These are phyloP conservation scores for Sylvicola fuscatus DNA, from an alignment of 2,888 invertebrate species.

Conservation along the genomic window DNA sequence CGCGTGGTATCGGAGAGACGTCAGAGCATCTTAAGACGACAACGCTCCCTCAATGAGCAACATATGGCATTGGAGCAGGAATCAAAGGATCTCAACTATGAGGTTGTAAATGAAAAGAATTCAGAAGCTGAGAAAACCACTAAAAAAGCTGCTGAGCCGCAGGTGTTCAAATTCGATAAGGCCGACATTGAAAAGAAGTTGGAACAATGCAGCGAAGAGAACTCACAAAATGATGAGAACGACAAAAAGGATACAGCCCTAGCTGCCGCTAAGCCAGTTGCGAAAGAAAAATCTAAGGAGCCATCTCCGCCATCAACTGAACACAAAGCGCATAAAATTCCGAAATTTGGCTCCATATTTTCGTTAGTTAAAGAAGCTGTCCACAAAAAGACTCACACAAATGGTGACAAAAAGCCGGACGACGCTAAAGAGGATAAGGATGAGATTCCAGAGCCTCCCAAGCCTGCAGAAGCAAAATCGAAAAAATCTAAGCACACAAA, in stretches of 20 bases:
- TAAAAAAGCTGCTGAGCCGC: slow-evolving; percentile 11
- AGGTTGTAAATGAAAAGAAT: slow-evolving; percentile 32
- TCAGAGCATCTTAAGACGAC: slow-evolving; percentile 17
- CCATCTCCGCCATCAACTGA: not conserved
- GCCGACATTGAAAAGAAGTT: slow-evolving; percentile 4
- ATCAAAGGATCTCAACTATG: slow-evolving; percentile 5
- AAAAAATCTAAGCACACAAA: not conserved
- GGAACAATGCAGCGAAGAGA: slow-evolving; percentile 1
- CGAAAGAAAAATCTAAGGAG: slow-evolving; percentile 1
- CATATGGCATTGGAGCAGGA: not conserved
- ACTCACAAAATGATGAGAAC: slow-evolving; percentile 7
- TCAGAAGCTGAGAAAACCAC: slow-evolving; percentile 10
- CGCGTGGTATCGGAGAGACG: slow-evolving; percentile 21
- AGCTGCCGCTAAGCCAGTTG: not conserved
- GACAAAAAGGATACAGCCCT: slow-evolving; percentile 2
- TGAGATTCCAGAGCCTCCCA: not conserved
- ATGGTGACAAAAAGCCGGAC: too few species aligned
- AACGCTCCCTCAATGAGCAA: slow-evolving; percentile 10
- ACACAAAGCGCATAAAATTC: too few species aligned
- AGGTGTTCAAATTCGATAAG: slow-evolving; percentile 20
- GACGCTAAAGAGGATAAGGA: not conserved
- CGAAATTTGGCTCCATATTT: too few species aligned
- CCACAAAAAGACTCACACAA: too few species aligned
- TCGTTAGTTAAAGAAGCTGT: too few species aligned
- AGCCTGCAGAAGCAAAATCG: not conserved